These are phyloP conservation scores for Caenorhabditis inopinata DNA, from an alignment of 1,140 invertebrate species.

Conservation along the genomic window DNA sequence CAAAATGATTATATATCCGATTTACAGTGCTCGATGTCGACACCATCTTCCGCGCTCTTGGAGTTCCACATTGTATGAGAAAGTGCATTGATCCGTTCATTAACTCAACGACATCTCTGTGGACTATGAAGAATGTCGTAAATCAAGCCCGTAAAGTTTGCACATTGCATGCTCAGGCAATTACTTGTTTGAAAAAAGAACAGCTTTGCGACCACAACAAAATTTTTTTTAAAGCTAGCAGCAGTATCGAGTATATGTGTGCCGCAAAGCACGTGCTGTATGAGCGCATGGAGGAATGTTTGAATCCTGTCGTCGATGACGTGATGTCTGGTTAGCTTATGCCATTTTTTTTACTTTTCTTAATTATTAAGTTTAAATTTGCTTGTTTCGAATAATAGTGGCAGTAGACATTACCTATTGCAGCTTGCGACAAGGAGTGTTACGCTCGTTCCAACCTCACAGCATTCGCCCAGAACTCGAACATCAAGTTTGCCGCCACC, in stretches of 20 bases:
- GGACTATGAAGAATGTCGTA: slow-evolving; percentile 17
- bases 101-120: not conserved
- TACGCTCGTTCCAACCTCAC: slow-evolving; percentile 1
- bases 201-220: slow-evolving; percentile 6
- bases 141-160: not conserved
- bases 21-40: slow-evolving; percentile 19
- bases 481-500: slow-evolving; percentile 5
- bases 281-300: not conserved
- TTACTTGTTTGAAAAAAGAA: slow-evolving; percentile 5
- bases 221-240: not conserved
- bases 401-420: too few relatives aligned
- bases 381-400: too few relatives aligned
- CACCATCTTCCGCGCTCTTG: slow-evolving; percentile 27
- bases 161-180: not conserved
- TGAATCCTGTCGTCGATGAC: not conserved
- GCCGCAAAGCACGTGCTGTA: slow-evolving; percentile 2
- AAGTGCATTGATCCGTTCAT: slow-evolving; percentile 35
- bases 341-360: too few relatives aligned
- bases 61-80: slow-evolving; percentile 15
- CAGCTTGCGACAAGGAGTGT: slow-evolving; percentile 14
- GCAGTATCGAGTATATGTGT: slow-evolving; percentile 19
- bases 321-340: not conserved
- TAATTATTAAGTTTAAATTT: too few relatives aligned
- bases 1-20: not conserved
- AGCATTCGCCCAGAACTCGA: not conserved